Conservation (phyloP, 2,113 vertebrate species). For the Piaya cayana region DNA sequence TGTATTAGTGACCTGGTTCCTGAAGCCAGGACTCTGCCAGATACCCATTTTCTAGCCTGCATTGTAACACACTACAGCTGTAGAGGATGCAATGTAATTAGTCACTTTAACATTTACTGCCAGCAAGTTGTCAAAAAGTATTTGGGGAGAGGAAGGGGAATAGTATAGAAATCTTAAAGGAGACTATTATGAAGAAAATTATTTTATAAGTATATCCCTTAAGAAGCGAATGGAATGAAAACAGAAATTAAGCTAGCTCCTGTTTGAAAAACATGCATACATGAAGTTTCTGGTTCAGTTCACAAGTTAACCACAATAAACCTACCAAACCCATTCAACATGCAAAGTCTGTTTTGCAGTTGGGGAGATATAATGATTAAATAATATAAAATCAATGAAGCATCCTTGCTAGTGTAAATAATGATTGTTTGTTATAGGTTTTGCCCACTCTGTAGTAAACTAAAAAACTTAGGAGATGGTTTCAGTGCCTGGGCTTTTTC, state of each 20-base stretch:
- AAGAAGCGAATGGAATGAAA: not conserved
- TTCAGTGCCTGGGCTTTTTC: not conserved
- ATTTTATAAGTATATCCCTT: not conserved
- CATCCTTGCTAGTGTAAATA: not conserved
- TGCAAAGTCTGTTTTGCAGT: accelerated
- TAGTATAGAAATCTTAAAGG: not conserved
- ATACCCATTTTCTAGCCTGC: not conserved
- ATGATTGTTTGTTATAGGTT: not conserved
- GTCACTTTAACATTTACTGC: slow-evolving; percentile 32
- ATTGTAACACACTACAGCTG: not conserved
- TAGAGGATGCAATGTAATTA: not conserved
- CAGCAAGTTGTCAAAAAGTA: not conserved
- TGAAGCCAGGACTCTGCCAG: not conserved
- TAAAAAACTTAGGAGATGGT: not conserved
- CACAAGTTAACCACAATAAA: not conserved
- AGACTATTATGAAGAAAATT: not conserved
- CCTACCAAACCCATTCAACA: not conserved
- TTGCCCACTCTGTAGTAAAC: not conserved
- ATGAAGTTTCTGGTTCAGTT: not conserved
- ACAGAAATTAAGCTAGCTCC: not conserved
- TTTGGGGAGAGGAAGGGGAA: not conserved
- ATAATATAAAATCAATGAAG: not conserved
- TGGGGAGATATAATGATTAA: not conserved
- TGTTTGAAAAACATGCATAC: not conserved
- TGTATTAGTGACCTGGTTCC: not conserved